phyloP scores from a whole-genome alignment of 2,797 vertebrate genomes.

The Chrosomus eos region DNA sequence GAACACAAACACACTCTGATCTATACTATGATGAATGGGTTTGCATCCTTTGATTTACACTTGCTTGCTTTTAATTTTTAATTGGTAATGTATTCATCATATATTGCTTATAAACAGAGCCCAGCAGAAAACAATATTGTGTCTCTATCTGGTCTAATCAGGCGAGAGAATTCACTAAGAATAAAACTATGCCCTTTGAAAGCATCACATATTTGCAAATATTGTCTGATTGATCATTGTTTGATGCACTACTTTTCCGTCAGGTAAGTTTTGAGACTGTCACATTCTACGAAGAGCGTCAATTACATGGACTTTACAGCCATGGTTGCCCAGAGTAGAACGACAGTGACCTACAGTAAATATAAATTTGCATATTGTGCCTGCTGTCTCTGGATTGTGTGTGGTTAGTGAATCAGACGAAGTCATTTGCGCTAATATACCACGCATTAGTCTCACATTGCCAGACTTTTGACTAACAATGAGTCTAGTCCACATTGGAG shows the following conservation, averaged over 20 bases:
- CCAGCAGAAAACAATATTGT: neutral
- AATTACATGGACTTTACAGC: neutral
- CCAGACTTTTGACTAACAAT: neutral
- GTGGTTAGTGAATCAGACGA: conserved; percentile 6
- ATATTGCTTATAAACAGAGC: neutral
- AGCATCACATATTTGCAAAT: neutral
- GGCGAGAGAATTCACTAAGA: neutral
- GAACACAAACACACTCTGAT: conserved; percentile 8
- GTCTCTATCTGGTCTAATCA: neutral
- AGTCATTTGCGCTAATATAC: neutral
- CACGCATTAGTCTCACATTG: neutral
- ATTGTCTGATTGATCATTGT: neutral
- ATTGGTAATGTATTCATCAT: neutral
- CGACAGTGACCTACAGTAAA: neutral
- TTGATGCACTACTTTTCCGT: neutral
- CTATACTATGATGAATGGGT: neutral
- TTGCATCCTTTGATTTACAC: conserved; percentile 7
- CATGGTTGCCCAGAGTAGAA: neutral
- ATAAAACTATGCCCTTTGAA: neutral
- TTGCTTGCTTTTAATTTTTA: neutral
- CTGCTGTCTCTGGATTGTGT: neutral
- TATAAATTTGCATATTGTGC: neutral
- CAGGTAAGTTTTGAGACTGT: neutral
- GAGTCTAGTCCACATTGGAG: neutral
- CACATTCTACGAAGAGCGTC: neutral